Conservation (phyloP, 2,888 invertebrate species). For the Dendrolimus houi region DNA sequence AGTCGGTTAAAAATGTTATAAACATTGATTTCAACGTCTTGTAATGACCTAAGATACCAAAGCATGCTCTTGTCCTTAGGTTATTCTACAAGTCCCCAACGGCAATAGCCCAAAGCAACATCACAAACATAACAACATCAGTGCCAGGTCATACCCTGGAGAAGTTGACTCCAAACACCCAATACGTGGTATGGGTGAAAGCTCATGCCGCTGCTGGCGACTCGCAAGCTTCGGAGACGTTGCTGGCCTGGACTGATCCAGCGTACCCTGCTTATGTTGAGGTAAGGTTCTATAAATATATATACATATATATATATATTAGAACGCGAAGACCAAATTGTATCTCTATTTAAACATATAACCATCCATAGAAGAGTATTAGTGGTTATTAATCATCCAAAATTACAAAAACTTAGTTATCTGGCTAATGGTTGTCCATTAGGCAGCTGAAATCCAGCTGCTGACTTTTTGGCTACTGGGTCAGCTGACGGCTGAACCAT, state of each 20-base stretch:
- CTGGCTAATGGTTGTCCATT: too few relatives aligned
- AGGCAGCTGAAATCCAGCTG: too few relatives aligned
- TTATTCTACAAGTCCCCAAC: slow-evolving; percentile 80
- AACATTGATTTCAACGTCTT: too few relatives aligned
- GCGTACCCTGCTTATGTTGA: slow-evolving; percentile 91
- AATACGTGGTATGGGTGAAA: slow-evolving; percentile 87
- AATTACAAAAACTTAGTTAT: too few relatives aligned
- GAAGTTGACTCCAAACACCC: slow-evolving; percentile 85
- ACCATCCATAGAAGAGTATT: too few relatives aligned
- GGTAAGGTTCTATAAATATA: slow-evolving; percentile 56
- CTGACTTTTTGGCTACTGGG: too few relatives aligned
- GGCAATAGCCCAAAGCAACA: slow-evolving; percentile 73
- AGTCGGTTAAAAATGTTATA: too few relatives aligned
- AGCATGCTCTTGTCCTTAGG: slow-evolving; percentile 41
- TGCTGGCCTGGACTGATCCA: slow-evolving; percentile 92
- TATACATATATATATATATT: not conserved
- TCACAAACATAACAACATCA: slow-evolving; percentile 78
- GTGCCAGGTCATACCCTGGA: slow-evolving; percentile 84
- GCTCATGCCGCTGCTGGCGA: slow-evolving; percentile 81
- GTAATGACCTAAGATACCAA: too few relatives aligned
- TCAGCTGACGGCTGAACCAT: too few relatives aligned
- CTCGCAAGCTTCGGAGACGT: slow-evolving; percentile 87
- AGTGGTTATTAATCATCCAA: too few relatives aligned
- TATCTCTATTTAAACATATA: too few relatives aligned
- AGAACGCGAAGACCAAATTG: too few relatives aligned